Evolutionary conservation across 2,888 invertebrate genomes (phyloP).

Genomic region (Noctua comes): DNA sequence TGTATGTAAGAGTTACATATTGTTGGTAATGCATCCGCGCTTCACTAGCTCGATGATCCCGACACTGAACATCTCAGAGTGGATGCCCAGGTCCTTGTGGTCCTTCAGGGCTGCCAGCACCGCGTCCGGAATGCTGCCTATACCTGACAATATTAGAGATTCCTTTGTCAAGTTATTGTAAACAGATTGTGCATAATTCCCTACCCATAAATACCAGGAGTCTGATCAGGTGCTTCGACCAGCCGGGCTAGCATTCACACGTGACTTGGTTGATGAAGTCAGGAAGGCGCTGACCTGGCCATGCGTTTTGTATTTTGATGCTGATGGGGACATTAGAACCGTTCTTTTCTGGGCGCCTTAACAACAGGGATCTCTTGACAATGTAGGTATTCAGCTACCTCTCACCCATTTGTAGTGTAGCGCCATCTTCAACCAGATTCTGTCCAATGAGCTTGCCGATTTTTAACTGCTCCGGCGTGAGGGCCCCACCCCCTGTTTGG

Average conservation of each 20-base stretch:
- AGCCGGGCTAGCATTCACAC: not conserved
- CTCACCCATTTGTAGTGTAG: slow-evolving; percentile 95
- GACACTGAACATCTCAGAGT: slow-evolving; percentile 99
- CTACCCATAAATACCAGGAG: not conserved
- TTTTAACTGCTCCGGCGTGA: slow-evolving; percentile 93
- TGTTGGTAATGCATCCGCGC: slow-evolving; percentile 97
- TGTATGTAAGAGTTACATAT: slow-evolving; percentile 79
- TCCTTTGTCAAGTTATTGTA: not conserved
- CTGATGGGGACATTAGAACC: not conserved
- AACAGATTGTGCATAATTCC: not conserved
- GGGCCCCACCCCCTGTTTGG: slow-evolving; percentile 91
- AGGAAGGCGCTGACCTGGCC: not conserved
- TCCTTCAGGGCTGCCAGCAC: slow-evolving; percentile 94
- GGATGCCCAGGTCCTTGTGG: slow-evolving; percentile 98
- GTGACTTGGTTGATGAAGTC: not conserved
- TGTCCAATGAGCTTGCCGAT: slow-evolving; percentile 97
- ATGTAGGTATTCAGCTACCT: not conserved
- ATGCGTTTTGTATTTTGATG: not conserved
- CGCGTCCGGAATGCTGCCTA: slow-evolving; percentile 98
- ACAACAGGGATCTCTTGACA: not conserved
- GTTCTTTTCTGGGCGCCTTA: not conserved
- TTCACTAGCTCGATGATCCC: slow-evolving; percentile 97
- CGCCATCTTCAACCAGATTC: slow-evolving; percentile 97
- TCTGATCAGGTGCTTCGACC: not conserved
- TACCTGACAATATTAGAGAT: slow-evolving; percentile 90